phyloP scores from a whole-genome alignment of 2,113 vertebrate genomes.

The Peromyscus californicus region DNA sequence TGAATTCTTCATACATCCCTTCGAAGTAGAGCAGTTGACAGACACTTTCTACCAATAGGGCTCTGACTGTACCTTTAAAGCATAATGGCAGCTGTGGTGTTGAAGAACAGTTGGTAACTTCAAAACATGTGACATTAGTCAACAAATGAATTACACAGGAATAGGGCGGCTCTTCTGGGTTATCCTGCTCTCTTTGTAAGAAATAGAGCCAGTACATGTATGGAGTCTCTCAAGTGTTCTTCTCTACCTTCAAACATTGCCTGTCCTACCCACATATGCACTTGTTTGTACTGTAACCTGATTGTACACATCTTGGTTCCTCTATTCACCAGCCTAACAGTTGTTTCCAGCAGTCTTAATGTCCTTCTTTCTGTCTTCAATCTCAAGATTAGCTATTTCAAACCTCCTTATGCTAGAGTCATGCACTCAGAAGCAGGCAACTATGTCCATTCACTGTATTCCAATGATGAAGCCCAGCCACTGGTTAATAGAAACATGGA shows the following conservation, averaged over 20 bases:
- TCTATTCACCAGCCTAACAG: not conserved
- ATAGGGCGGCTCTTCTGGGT: not conserved
- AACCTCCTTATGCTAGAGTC: not conserved
- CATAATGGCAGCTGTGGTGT: not conserved
- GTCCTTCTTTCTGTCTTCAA: not conserved
- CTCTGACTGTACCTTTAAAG: not conserved
- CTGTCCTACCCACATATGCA: not conserved
- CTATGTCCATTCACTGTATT: not conserved
- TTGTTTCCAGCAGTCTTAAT: not conserved
- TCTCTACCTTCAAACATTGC: not conserved
- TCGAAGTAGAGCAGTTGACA: conserved; percentile 55
- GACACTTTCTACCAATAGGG: conserved; percentile 38
- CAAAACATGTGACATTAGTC: not conserved
- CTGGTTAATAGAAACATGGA: not conserved
- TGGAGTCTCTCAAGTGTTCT: not conserved
- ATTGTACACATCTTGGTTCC: too few relatives aligned
- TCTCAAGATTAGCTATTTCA: not conserved
- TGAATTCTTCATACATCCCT: conserved; percentile 20
- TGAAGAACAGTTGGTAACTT: not conserved
- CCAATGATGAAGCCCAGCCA: not conserved
- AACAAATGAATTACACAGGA: not conserved
- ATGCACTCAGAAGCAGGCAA: not conserved
- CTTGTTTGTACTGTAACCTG: not conserved
- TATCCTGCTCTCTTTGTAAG: not conserved
- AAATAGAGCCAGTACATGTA: not conserved